Base-by-base conservation (phyloP, 2,113 vertebrate genomes). In the Cephalopholis sonnerati region DNA sequence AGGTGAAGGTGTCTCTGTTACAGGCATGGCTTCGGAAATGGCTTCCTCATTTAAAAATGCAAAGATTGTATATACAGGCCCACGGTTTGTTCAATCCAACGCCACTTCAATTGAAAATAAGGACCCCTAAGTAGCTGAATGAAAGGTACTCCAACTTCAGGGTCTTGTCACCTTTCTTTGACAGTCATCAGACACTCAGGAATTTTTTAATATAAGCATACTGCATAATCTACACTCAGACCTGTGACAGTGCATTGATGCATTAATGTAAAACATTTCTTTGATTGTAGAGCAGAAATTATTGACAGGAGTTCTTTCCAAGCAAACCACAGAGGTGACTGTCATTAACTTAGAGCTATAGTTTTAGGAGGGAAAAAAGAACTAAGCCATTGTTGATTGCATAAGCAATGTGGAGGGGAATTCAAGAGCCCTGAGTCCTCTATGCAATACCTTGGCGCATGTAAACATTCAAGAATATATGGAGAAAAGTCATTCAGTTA, bases 401-500 rank as follows among this genome's bases (percentile, higher is more conserved):
- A 91, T 86, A 91, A 87, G 85, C 91, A 88, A 92, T 88, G 89
- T 20, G 70, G 63, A 75, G 79, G 83, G 90, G 74, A 84, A 61
- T 84, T 66, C 20, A 74, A 73, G 55, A 81, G 79, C 87, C 88
- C 85, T 22, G 36, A 88, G 83, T 92, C 89, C 91, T 44, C 41
- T 93, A 94, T 94, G 93, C 94, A 95, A 93, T 85, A 86, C 84
- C 71, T 84, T 88, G 91, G 90, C 88, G 81, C 90, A 92, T 93
- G 93, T 79, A 86, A 88, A 91, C 87, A 86, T 88, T 77, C 64
- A 88, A 89, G 77, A 88, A 93, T 91, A 90, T 86, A 88, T 92
- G 93, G 96, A 95, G 93, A 92, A 83, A 93, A 95, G 85, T 90
- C 94, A 93, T 93, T 94, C 90, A 79, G 87, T 91, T 95, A 84